phyloP scores from a whole-genome alignment of 2,113 vertebrate genomes.

The Chiloscyllium plagiosum region DNA sequence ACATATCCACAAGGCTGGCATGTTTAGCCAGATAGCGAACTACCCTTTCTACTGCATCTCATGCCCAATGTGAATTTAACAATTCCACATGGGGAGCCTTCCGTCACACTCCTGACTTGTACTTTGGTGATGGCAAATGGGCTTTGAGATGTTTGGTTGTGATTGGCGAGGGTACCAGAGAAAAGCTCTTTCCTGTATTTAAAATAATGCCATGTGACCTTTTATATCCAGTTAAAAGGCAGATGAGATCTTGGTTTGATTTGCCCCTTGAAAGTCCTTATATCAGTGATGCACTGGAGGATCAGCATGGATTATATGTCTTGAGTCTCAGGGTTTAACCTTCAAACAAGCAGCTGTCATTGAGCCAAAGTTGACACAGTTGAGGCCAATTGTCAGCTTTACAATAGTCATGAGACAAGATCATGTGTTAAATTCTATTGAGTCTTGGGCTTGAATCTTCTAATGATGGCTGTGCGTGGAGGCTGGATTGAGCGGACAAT shows the following conservation, averaged over 20 bases:
- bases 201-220: not conserved
- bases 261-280: too few species aligned
- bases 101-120: too few species aligned
- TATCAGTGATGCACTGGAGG: not conserved
- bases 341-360: too few species aligned
- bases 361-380: not conserved
- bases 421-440: too few species aligned
- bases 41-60: too few species aligned
- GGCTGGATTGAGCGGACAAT: not conserved
- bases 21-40: too few species aligned
- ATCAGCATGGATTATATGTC: not conserved
- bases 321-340: not conserved
- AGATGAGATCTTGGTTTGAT: not conserved
- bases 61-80: too few species aligned
- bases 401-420: too few species aligned
- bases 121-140: too few species aligned
- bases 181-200: not conserved
- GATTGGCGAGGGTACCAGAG: not conserved
- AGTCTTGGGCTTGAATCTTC: not conserved
- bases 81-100: too few species aligned
- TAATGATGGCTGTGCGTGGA: not conserved
- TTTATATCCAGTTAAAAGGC: not conserved
- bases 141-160: not conserved
- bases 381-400: not conserved
- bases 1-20: too few species aligned